A percentile compares a stretch with the other conserved stretches of the same genome.
Evolutionary conservation across 2,797 vertebrate genomes (phyloP).

Genomic region (Xiphophorus birchmanni): DNA sequence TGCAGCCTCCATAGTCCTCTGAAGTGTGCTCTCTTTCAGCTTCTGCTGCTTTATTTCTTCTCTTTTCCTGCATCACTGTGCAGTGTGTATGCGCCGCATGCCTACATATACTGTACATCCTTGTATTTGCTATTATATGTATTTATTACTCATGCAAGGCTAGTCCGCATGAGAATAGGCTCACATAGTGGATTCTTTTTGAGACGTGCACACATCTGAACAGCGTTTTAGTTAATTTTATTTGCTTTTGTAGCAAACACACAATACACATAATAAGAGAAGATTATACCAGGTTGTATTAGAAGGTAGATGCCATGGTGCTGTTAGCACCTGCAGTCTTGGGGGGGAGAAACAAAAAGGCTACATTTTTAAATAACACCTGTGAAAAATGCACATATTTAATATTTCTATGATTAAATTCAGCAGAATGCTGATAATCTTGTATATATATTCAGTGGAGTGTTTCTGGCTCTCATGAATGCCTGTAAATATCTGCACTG

Average conservation of each 20-base stretch:
- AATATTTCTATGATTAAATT: constrained; percentile 40
- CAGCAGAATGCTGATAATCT: constrained; percentile 8
- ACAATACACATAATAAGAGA: constrained; percentile 17
- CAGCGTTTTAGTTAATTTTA: constrained; percentile 23
- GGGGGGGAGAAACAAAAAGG: neutral
- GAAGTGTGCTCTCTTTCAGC: constrained; percentile 75
- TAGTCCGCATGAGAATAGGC: neutral
- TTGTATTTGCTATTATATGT: constrained; percentile 5
- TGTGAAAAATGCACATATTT: constrained; percentile 21
- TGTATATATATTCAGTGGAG: constrained; percentile 8
- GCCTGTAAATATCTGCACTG: constrained; percentile 40
- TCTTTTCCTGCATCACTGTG: constrained; percentile 31
- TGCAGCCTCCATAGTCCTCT: constrained; percentile 74
- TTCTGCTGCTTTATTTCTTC: constrained; percentile 52
- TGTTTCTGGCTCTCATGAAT: constrained; percentile 32
- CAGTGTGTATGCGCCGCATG: constrained; percentile 9
- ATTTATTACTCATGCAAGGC: constrained; percentile 15
- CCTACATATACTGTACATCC: constrained; percentile 12
- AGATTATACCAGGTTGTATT: constrained; percentile 12
- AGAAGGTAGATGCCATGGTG: neutral
- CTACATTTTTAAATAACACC: constrained; percentile 5
- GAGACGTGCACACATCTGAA: neutral
- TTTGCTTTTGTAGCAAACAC: neutral
- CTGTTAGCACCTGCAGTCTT: constrained; percentile 15
- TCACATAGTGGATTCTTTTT: neutral